Evolutionary conservation across 2,888 invertebrate species (phyloP), one percentile per base, ranked within the genome.

Genomic region (Agrochola circellaris): DNA sequence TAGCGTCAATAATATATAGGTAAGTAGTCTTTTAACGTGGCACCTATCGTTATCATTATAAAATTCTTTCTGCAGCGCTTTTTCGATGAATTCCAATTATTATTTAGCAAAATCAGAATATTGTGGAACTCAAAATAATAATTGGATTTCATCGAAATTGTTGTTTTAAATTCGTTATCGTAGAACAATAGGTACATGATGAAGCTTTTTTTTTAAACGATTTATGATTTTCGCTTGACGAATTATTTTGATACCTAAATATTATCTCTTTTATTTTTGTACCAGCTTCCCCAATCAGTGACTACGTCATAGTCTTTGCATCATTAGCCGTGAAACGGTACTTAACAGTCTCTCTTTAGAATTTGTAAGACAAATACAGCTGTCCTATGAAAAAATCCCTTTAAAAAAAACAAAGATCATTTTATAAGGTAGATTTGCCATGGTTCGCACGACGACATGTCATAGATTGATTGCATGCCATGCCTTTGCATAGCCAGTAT

Each of bases 91-190:
- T 67, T 68, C 17, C 68, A 75, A 75, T 65, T 54, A 75, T 60
- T 54, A 65, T 64, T 58, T 11, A 30, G 23, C 23, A 48, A 48
- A 45, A 34, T 58, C 56, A n/a, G 64, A 65, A 69, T 54, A 68
- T 75, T 60, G 56, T 58, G 26, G 1, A 45, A 58, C 26, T n/a
- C 34, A 20, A 82, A 58, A 58, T 64, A 75, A 69, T 54, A 75
- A 80, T 75, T 82, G 68, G 17, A 65, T 69, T 69, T 75, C 38
- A 76, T 69, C 64, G 68, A 60, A 62, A 65, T 26, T 54, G 64
- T 75, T 80, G 26, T 60, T 82, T 80, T 75, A 82, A 82, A 75
- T 54, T 80, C 64, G 62, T 34, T 81, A 48, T 60, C 30, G 2
- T 15, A 23, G 20, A 15, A 64, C 64, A 45, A 58, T 62, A n/a